Conservation (phyloP, 1,140 invertebrate genomes). For the Drosophila saltans region DNA sequence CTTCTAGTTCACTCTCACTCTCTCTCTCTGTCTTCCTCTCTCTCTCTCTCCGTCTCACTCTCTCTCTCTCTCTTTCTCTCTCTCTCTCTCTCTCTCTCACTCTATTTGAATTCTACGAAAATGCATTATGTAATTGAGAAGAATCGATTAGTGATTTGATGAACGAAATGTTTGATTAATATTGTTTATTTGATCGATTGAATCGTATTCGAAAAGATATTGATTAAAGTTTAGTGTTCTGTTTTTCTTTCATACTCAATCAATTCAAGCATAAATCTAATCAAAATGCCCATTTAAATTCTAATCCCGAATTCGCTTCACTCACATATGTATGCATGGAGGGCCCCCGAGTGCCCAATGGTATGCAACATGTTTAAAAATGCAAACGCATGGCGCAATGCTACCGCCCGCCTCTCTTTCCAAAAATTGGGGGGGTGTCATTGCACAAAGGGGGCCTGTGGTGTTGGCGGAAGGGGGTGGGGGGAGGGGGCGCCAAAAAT, state of each 20-base stretch:
- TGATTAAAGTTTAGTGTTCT: background rate
- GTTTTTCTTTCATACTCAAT: background rate
- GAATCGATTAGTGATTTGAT: no score
- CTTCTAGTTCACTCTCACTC: no score
- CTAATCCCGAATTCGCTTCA: slow-evolving; percentile 43
- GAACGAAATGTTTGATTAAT: no score
- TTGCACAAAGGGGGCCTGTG: no score
- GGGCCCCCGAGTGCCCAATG: slow-evolving; percentile 55
- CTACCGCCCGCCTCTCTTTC: background rate
- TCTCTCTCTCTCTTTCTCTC: no score
- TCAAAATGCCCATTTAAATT: slow-evolving; percentile 59
- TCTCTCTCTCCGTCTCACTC: no score
- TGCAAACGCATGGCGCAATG: slow-evolving; percentile 48
- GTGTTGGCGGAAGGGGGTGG: background rate
- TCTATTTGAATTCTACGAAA: no score
- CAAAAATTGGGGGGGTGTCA: background rate
- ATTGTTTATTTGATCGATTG: no score
- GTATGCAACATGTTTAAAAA: slow-evolving; percentile 78
- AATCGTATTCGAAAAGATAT: no score
- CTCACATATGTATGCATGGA: slow-evolving; percentile 51
- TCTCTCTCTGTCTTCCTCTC: no score
- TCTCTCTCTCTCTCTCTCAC: no score
- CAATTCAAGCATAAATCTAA: slow-evolving; percentile 43
- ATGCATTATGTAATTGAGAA: no score
- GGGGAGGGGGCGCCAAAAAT: slow-evolving; percentile 56